These are phyloP conservation scores for Alligator mississippiensis DNA, from an alignment of 2,113 vertebrate species.

Conservation along the genomic window DNA sequence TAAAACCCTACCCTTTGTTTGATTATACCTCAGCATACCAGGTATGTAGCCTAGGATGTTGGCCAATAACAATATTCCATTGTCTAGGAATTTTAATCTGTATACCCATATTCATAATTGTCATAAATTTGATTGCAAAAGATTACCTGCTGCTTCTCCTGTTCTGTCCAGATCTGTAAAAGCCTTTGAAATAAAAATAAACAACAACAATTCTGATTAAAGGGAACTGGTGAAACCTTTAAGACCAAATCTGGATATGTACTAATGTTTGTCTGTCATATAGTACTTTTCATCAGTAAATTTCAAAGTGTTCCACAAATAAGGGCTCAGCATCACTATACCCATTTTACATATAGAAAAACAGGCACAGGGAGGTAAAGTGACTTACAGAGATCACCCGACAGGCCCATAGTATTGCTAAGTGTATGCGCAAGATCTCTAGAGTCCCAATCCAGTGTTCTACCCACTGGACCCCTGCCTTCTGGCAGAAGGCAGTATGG, in stretches of 20 bases:
- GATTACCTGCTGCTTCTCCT: constrained; percentile 46
- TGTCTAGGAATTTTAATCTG: constrained; percentile 68
- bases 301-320: too few relatives aligned
- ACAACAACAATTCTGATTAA: constrained; percentile 59
- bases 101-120: constrained; percentile 64
- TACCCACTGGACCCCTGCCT: too few relatives aligned
- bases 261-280: constrained; percentile 42
- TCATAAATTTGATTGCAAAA: constrained; percentile 68
- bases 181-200: constrained; percentile 60
- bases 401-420: too few relatives aligned
- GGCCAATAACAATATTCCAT: constrained; percentile 67
- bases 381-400: too few relatives aligned
- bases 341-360: too few relatives aligned
- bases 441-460: too few relatives aligned
- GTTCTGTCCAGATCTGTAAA: constrained; percentile 57
- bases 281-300: constrained; percentile 12
- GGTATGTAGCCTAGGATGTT: constrained; percentile 54
- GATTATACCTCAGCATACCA: constrained; percentile 58
- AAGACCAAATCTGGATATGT: constrained; percentile 17
- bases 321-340: too few relatives aligned
- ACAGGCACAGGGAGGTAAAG: too few relatives aligned
- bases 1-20: constrained; percentile 57
- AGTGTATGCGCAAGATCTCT: too few relatives aligned
- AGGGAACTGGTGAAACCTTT: constrained; percentile 23
- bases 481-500: too few relatives aligned